Base-by-base conservation (phyloP, 2,797 vertebrate genomes). In the Chromis chromis region DNA sequence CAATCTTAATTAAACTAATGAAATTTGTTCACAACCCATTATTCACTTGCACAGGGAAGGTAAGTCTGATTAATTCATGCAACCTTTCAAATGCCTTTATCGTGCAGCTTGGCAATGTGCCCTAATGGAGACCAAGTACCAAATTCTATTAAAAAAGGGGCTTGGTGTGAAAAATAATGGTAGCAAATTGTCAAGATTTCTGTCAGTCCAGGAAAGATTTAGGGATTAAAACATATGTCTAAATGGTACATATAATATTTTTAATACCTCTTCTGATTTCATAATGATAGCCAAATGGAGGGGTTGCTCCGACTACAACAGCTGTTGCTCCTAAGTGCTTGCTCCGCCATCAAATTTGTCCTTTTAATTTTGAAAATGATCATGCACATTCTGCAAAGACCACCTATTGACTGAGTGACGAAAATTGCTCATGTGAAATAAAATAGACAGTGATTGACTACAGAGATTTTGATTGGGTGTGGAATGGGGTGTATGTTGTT, bases 1-100 rank as follows among this genome's bases (percentile, higher is more conserved):
- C 14, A n/a, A 9, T 19, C 62, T 68, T 85, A 86, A 86, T 87
- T 79, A 87, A 86, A 82, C 72, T 81, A 74, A 90, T 86, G 81
- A 78, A 70, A 76, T 80, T 72, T 1, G 6, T 76, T 78, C 69
- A 68, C n/a, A 76, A 63, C 17, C 67, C 67, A 85, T 85, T 81
- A 79, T 73, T 86, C 67, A 74, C 42, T 74, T 58, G 46, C 48
- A 63, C 52, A 72, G 50, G 16, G 65, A 72, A 74, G 59, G 58
- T 71, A 74, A 61, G 50, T 72, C 71, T 62, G 19, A 65, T 65
- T 85, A 76, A 78, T 85, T 83, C 65, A 84, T 66, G 53, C 73
- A 82, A 78, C 74, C 78, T 71, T 81, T 85, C 55, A 79, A 65
- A 74, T 65, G 54, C 48, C 53, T 78, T 77, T 57, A 81, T 76